Conservation (phyloP, 2,113 vertebrate genomes). For the Willisornis vidua region DNA sequence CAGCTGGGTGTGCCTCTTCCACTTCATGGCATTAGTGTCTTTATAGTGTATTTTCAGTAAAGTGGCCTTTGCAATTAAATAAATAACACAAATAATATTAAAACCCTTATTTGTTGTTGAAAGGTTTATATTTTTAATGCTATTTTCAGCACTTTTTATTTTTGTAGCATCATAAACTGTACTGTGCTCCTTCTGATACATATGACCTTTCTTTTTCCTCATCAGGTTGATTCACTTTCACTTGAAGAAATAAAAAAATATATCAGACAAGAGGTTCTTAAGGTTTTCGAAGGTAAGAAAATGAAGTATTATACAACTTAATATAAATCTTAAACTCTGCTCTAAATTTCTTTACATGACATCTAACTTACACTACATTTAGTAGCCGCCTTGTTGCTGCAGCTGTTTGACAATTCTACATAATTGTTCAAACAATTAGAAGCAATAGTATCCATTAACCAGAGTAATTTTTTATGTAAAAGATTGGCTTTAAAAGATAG, state of each 20-base stretch:
- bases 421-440: neutral
- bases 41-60: neutral
- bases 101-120: neutral
- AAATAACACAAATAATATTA: neutral
- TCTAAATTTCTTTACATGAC: neutral
- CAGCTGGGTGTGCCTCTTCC: neutral
- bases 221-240: conserved; percentile 82
- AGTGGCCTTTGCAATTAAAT: neutral
- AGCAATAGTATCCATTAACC: neutral
- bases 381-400: neutral
- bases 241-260: conserved; percentile 91
- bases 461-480: neutral
- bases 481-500: neutral
- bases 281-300: conserved; percentile 91
- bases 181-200: neutral
- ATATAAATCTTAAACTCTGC: neutral
- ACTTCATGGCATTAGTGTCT: neutral
- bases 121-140: neutral
- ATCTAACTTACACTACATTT: neutral
- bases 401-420: neutral
- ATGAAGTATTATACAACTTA: neutral
- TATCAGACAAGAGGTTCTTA: conserved; percentile 89
- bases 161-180: neutral
- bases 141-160: neutral
- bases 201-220: neutral